Conservation (phyloP, 1,140 invertebrate species). For the Steinernema khuongi region DNA sequence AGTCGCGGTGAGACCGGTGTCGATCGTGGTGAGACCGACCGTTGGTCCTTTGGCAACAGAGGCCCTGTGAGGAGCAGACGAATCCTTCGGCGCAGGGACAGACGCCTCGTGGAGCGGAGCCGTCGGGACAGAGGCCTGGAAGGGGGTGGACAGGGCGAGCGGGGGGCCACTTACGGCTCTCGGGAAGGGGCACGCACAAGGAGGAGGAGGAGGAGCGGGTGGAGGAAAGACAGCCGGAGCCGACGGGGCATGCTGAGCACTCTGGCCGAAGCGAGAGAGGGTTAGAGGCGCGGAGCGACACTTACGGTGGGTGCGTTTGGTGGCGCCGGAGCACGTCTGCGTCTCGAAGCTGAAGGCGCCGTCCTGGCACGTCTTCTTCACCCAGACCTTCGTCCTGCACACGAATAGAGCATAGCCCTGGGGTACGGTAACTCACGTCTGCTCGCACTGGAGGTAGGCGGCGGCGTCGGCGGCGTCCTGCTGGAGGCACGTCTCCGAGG, state of each 20-base stretch:
- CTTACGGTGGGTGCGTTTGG: constrained; percentile 25
- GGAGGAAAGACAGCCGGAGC: constrained; percentile 17
- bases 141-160: not conserved
- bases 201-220: constrained; percentile 6
- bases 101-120: constrained; percentile 24
- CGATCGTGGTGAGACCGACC: not conserved
- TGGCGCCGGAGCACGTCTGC: constrained; percentile 45
- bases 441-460: constrained; percentile 53
- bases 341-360: constrained; percentile 56
- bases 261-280: constrained; percentile 20
- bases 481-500: constrained; percentile 54
- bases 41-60: constrained; percentile 22
- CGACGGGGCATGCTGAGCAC: constrained; percentile 28
- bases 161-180: constrained; percentile 24
- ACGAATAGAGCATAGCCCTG: not conserved
- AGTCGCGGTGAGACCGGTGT: not conserved
- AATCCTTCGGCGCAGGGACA: constrained; percentile 26
- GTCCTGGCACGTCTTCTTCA: constrained; percentile 51
- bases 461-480: constrained; percentile 41
- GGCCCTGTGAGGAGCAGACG: constrained; percentile 23
- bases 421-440: constrained; percentile 37
- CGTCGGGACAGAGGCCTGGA: constrained; percentile 32
- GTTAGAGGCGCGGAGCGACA: constrained; percentile 19
- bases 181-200: constrained; percentile 22
- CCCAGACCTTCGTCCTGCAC: constrained; percentile 35